phyloP scores from a whole-genome alignment of 2,113 vertebrate species.

The Brienomyrus brachyistius region DNA sequence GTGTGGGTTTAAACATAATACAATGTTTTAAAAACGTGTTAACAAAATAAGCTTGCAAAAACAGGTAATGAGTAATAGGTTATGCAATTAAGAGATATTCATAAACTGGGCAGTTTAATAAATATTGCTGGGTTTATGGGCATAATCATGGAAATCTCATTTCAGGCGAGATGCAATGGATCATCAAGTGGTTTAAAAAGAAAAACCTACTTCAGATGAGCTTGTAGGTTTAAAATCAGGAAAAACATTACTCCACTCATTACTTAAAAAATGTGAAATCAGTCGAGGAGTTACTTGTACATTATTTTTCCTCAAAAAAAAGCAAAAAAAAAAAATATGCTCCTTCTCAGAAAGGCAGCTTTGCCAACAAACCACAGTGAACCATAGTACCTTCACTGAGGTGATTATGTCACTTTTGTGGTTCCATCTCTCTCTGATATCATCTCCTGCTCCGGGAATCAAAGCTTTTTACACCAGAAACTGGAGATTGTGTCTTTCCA shows the following conservation, averaged over 20 bases:
- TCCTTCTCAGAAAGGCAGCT: background rate
- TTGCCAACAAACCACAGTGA: background rate
- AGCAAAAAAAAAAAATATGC: background rate
- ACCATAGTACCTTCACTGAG: background rate
- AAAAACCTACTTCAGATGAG: background rate
- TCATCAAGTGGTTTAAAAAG: background rate
- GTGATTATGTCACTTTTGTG: background rate
- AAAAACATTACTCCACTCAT: background rate
- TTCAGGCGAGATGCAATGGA: background rate
- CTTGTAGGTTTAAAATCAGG: background rate
- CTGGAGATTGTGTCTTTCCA: constrained; percentile 8
- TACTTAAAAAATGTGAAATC: background rate
- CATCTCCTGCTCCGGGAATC: background rate
- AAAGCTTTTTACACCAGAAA: constrained; percentile 5
- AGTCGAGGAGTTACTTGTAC: background rate
- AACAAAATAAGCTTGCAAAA: background rate
- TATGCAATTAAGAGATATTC: background rate
- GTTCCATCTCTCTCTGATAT: background rate
- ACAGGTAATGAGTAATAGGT: background rate
- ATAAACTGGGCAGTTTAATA: background rate
- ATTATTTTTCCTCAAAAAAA: background rate
- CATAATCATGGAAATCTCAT: background rate
- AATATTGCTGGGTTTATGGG: background rate
- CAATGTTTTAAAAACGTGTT: background rate
- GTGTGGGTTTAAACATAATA: background rate